phyloP scores from a whole-genome alignment of 2,888 invertebrate species.

The Petrophora chlorosata region DNA sequence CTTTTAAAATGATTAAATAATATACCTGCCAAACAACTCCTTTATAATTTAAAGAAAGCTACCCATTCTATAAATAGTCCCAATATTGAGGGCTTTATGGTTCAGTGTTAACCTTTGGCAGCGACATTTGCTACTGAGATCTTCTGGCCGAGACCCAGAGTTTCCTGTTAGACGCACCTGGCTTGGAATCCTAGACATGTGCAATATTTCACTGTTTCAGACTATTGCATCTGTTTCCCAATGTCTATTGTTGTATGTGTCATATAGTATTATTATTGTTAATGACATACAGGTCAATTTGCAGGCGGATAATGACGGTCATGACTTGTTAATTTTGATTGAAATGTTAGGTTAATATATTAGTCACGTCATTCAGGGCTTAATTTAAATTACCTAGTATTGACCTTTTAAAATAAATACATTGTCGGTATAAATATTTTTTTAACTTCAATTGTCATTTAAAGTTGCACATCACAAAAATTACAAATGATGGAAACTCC shows the following conservation, averaged over 20 bases:
- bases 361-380: not conserved
- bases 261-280: not conserved
- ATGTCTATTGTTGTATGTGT: conserved; percentile 2
- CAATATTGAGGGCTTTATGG: conserved; percentile 29
- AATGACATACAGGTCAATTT: not conserved
- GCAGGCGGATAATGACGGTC: conserved; percentile 1
- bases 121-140: conserved; percentile 53
- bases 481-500: too few species aligned
- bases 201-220: conserved; percentile 24
- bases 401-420: too few species aligned
- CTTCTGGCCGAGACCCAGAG: conserved; percentile 70
- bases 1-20: too few species aligned
- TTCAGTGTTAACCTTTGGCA: conserved; percentile 77
- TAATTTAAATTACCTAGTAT: too few species aligned
- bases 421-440: too few species aligned
- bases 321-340: conserved; percentile 23
- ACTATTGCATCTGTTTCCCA: not conserved
- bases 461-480: too few species aligned
- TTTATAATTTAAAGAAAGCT: conserved; percentile 21
- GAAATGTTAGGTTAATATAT: conserved; percentile 7
- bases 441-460: too few species aligned
- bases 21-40: too few species aligned
- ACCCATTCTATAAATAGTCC: conserved; percentile 27
- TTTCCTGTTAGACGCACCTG: conserved; percentile 67
- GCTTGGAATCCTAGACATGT: conserved; percentile 39